Evolutionary conservation across 2,797 vertebrate genomes (phyloP).

Genomic region (Pseudochirops cupreus): DNA sequence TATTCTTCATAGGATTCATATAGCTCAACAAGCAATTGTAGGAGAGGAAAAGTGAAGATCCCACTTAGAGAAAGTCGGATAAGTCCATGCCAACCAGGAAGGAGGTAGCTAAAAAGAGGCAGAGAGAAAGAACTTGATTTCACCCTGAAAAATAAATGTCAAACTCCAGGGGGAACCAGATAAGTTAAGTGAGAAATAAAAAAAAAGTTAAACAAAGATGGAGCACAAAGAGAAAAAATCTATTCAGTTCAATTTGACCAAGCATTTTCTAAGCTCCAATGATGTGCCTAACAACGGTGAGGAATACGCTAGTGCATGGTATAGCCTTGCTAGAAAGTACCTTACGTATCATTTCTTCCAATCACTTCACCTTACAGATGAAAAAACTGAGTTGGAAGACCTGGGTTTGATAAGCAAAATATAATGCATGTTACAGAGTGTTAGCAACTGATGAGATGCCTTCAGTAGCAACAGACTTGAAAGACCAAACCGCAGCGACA

Average conservation of each 20-base stretch:
- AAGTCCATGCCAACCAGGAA: slow-evolving; percentile 25
- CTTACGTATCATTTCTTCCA: not conserved
- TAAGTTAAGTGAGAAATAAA: not conserved
- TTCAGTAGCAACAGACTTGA: slow-evolving; percentile 15
- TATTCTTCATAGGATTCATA: not conserved
- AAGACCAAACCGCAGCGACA: slow-evolving; percentile 30
- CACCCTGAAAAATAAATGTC: slow-evolving; percentile 52
- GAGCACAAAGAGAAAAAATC: slow-evolving; percentile 21
- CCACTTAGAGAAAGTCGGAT: slow-evolving; percentile 70
- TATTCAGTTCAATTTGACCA: slow-evolving; percentile 32
- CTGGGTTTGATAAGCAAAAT: not conserved
- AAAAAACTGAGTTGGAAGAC: not conserved
- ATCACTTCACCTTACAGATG: not conserved
- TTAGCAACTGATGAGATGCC: not conserved
- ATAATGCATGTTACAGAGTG: not conserved
- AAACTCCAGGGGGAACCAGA: slow-evolving; percentile 31
- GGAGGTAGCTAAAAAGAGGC: slow-evolving; percentile 61
- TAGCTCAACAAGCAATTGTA: not conserved
- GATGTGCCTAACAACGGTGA: not conserved
- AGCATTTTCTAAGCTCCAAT: not conserved
- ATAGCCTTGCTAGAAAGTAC: not conserved
- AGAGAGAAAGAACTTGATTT: slow-evolving; percentile 58
- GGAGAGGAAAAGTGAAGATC: slow-evolving; percentile 62
- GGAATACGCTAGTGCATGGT: not conserved
- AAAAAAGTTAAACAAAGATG: slow-evolving; percentile 21